Conservation (phyloP, 2,797 vertebrate species). For the Pyrocephalus nanus region DNA sequence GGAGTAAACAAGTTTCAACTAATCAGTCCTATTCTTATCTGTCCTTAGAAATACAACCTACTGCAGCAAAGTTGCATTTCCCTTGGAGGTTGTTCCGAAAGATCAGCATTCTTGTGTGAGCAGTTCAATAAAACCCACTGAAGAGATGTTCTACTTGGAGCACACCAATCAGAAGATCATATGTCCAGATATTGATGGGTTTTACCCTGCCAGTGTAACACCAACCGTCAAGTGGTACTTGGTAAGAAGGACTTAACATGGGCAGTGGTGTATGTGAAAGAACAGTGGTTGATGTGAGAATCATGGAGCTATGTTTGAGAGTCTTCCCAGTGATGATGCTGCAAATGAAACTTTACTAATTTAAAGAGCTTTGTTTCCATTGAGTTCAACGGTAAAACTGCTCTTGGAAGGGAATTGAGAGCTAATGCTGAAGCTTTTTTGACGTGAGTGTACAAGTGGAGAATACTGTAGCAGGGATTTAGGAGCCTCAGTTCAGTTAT, state of each 20-base stretch:
- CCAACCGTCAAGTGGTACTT: constrained; percentile 83
- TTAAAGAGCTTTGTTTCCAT: neutral
- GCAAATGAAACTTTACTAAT: neutral
- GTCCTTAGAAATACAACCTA: constrained; percentile 84
- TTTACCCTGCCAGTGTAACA: constrained; percentile 72
- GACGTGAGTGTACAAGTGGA: fast-evolving
- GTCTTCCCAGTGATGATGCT: neutral
- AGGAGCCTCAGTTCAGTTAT: neutral
- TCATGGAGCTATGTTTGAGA: neutral
- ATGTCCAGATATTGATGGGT: constrained; percentile 84
- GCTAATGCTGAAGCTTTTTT: neutral
- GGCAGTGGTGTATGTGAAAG: neutral
- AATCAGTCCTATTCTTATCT: neutral
- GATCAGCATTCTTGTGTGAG: constrained; percentile 70
- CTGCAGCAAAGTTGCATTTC: constrained; percentile 86
- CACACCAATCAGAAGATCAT: constrained; percentile 56
- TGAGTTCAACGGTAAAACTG: neutral
- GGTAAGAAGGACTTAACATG: constrained; percentile 59
- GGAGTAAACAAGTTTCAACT: neutral
- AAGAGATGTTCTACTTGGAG: constrained; percentile 66
- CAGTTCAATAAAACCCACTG: constrained; percentile 59
- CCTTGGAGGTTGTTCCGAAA: constrained; percentile 81
- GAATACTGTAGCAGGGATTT: neutral
- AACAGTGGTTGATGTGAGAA: neutral
- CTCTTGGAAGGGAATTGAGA: neutral